A percentile compares a stretch with the other conserved stretches of the same genome.
Evolutionary conservation across 53 echinoderm and acorn worm species (phyloP).

Genomic region (Henricia sp.): DNA sequence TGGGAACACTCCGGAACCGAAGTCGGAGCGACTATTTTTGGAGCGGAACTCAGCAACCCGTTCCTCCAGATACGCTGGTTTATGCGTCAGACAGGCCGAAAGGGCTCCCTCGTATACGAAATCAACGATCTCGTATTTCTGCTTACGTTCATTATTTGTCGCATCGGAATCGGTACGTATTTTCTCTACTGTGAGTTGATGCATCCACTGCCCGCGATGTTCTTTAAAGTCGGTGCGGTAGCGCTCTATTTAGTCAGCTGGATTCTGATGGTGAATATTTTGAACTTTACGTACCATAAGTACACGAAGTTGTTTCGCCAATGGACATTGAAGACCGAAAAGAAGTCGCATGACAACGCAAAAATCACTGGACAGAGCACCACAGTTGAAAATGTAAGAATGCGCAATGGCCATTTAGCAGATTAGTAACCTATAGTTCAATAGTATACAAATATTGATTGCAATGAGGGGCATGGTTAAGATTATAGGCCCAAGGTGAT

Average conservation of each 20-base stretch:
- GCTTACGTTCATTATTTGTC: constrained; percentile 68
- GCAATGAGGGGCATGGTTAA: too few species aligned
- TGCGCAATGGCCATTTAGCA: too few species aligned
- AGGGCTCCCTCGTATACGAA: constrained; percentile 68
- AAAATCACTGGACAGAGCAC: too few species aligned
- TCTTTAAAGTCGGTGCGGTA: constrained; percentile 66
- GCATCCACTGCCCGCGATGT: constrained; percentile 61
- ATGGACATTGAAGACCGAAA: too few species aligned
- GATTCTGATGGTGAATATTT: constrained; percentile 57
- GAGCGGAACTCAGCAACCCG: constrained; percentile 79
- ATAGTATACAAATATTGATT: too few species aligned
- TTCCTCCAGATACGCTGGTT: constrained; percentile 85
- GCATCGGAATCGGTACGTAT: constrained; percentile 73
- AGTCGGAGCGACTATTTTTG: constrained; percentile 75
- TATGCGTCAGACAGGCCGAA: constrained; percentile 76
- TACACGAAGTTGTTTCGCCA: too few species aligned
- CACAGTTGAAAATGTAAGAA: too few species aligned
- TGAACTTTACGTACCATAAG: constrained; percentile 28
- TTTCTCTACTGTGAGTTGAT: constrained; percentile 56
- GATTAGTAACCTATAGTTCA: too few species aligned
- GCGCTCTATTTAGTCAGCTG: constrained; percentile 80
- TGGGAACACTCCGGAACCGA: constrained; percentile 77
- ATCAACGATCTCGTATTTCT: constrained; percentile 84
- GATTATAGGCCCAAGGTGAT: too few species aligned
- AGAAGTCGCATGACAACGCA: too few species aligned